Base-by-base conservation (phyloP, 2,888 invertebrate species). In the Adelognathus sp. region DNA sequence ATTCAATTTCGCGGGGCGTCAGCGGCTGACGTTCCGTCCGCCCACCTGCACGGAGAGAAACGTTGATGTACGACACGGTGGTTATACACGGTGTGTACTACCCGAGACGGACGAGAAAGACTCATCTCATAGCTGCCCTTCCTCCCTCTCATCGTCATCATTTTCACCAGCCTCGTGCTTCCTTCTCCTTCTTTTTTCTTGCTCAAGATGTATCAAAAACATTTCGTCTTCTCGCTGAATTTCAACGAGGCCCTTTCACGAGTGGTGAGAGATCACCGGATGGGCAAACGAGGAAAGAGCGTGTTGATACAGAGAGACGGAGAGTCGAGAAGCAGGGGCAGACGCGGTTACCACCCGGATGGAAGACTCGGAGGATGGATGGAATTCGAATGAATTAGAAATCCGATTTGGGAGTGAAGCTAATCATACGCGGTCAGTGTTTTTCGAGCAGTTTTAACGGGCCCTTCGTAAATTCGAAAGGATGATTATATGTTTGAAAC, bases 1-100 rank as follows among this genome's bases (percentile, higher is more conserved):
- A 91, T 91, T 91, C 90, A 91, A 91, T 91, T 91, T 91, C 88
- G 88, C 87, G 86, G 88, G 89, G 89, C 90, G 89, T 90, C 90
- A 89, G 87, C 83, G 85, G 78, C 88, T 89, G 90, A 90, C 89
- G 88, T 88, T 85, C 85, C 86, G 90, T 90, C 91, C 90, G 91
- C 91, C 91, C 90, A 90, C 90, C 85, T 86, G 84, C 78, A 82
- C 82, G 71, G n/a, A n/a, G n/a, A 71, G 81, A 81, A 76, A 88
- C 83, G 83, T 87, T 89, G 87, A 88, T 88, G 86, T 86, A 87
- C 87, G 87, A 87, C 84, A 85, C 83, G 76, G 36, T 39, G 56
- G 63, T 54, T 63, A 58, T 66, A 61, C 67, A 56, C 67, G 60
- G 71, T 39, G n/a, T n/a, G 50, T 39, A 39, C 39, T 54, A 21